Evolutionary conservation across 2,888 invertebrate genomes (phyloP).

Genomic region (Cyrtodaria siliqua): DNA sequence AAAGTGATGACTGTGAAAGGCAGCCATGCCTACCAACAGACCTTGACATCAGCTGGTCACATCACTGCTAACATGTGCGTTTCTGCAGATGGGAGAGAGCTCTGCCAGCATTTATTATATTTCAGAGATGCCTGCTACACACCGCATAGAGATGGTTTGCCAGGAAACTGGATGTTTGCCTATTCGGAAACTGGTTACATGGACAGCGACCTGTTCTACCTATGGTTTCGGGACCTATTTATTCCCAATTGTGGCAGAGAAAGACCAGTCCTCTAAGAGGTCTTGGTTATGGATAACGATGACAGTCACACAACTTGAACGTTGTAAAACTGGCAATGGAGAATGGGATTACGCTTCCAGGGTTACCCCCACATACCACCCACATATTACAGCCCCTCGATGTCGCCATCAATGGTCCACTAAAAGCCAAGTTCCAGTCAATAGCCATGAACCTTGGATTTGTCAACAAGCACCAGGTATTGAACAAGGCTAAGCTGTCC

Average conservation of each 20-base stretch:
- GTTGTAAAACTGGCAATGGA: constrained; percentile 10
- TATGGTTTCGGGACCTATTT: constrained; percentile 20
- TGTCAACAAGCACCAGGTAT: constrained; percentile 2
- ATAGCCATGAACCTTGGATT: constrained; percentile 10
- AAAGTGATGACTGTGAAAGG: too few relatives aligned
- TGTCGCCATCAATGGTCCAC: too few relatives aligned
- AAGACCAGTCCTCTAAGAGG: too few relatives aligned
- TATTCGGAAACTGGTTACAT: constrained; percentile 26
- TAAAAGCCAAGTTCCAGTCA: too few relatives aligned
- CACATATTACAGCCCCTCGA: too few relatives aligned
- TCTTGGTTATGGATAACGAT: constrained; percentile 20
- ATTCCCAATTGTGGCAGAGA: constrained; percentile 6
- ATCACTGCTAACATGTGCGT: constrained; percentile 24
- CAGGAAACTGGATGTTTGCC: constrained; percentile 2
- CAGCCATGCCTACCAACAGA: constrained; percentile 12
- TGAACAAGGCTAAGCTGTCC: too few relatives aligned
- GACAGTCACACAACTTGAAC: constrained; percentile 13
- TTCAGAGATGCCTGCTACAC: not conserved
- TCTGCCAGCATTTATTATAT: constrained; percentile 31
- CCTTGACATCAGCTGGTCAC: not conserved
- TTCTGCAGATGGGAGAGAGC: constrained; percentile 18
- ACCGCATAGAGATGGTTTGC: constrained; percentile 20
- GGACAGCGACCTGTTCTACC: constrained; percentile 11
- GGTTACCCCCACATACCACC: too few relatives aligned
- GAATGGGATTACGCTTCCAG: constrained; percentile 1